Conservation (phyloP, 2,113 vertebrate species). For the Genyomyrus donnyi region DNA sequence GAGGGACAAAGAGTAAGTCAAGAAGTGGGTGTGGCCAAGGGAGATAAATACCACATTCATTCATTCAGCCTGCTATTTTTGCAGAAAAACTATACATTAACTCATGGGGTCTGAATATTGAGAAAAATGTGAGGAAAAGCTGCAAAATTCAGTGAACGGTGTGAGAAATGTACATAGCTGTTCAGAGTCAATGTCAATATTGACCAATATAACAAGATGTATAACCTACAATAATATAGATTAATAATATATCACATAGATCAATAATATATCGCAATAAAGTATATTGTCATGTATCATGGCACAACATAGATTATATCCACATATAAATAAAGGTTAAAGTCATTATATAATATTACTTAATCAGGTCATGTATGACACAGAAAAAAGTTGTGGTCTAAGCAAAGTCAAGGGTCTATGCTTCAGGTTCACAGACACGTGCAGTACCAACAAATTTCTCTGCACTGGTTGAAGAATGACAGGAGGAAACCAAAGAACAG, state of each 20-base stretch:
- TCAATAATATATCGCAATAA: neutral
- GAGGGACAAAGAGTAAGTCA: conserved; percentile 7
- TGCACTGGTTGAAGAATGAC: neutral
- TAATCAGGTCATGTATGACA: neutral
- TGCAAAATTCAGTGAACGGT: neutral
- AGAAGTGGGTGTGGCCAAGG: neutral
- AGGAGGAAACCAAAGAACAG: neutral
- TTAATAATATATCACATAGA: neutral
- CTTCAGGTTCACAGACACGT: neutral
- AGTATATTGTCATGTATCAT: neutral
- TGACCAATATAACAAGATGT: neutral
- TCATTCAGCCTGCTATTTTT: neutral
- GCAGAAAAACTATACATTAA: neutral
- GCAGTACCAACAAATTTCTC: neutral
- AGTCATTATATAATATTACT: neutral
- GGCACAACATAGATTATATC: neutral
- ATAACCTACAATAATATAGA: neutral
- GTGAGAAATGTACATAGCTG: neutral
- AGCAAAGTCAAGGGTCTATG: neutral
- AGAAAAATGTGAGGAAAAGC: neutral
- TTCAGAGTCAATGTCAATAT: neutral
- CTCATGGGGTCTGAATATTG: neutral
- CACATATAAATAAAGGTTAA: neutral
- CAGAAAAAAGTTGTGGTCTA: neutral
- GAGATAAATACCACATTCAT: conserved; percentile 13